Evolutionary conservation across 2,888 invertebrate genomes (phyloP), one percentile per base, ranked within the genome.

Genomic region (Mesorhabditis spiculigera): DNA sequence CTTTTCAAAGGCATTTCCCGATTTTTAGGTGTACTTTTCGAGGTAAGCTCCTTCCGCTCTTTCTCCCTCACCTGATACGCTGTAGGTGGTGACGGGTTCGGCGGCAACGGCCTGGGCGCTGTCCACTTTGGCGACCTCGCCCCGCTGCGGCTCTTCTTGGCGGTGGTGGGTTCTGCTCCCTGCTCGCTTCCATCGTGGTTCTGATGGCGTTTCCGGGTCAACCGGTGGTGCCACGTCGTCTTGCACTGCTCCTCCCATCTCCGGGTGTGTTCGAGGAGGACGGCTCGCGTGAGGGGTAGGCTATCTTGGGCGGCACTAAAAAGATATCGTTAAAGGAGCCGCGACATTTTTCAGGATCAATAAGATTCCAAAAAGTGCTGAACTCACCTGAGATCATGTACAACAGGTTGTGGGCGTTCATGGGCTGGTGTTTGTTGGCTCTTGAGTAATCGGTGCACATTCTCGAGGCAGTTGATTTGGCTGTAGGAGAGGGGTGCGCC

Each of bases 381-480:
- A n/a, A n/a, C 4, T 63, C n/a, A 63, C 63, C 63, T 63, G 13
- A 28, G 6, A 63, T 63, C 41, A 13, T 28, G 8, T 6, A n/a
- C n/a, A n/a, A 28, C 41, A 8, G 10, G 63, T 28, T 63, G 63
- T 63, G 63, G 13, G 8, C 28, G 63, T 63, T 16, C 63, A 28
- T 10, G 44, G 3, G 44, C 69, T 43, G 58, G 61, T 63, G 28
- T 43, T 28, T 72, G 63, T 45, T 83, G 83, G 43, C 82, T 82
- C 66, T 83, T 82, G 61, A 85, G 74, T 65, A 85, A 72, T 10
- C 85, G 82, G 63, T 80, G 81, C 68, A 85, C 85, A 71, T 85
- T 85, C 75, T 85, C 85, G 67, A 85, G 72, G 62, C 84, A 84
- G 73, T 84, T 85, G 74, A 85, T 85, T 73, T 85, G 81, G 43